Base-by-base conservation (phyloP, 2,888 invertebrate genomes). In the Scaptodrosophila latifasciaeformis region DNA sequence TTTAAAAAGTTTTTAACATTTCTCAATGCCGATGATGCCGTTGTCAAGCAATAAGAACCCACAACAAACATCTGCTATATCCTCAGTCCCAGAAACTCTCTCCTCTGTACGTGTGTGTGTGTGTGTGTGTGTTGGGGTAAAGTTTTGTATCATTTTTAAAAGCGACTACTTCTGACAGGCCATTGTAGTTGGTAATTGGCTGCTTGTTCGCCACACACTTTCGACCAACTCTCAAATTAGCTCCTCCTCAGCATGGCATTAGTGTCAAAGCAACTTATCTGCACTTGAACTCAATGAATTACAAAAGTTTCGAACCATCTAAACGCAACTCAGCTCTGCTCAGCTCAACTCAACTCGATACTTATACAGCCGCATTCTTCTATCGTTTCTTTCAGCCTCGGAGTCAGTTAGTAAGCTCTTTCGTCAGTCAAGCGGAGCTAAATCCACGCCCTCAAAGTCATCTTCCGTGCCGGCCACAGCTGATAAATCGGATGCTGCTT, bases 401-500 rank as follows among this genome's bases (percentile, higher is more conserved):
- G 86, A 85, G 72, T 85, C 85, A 62, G 82, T 86, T 78, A 85
- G 84, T 64, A 86, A 86, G 80, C 83, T 86, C 51, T 86, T 86
- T 79, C 85, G 86, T 60, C 81, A 84, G 58, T 81, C 84, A 57
- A 63, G 78, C 51, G 77, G 70, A 42, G 52, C 68, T 52, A 74
- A 70, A 49, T 68, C 74, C 58, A 69, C 77, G 47, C 63, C 75
- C 39, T 58, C 62, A 18, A 75, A 70, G 66, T 54, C 62, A 43
- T 31, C 64, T 15, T n/a, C 44, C n/a, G 2, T 17, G 47, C 30
- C 52, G 49, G 30, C 47, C 37, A 40, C 66, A 19, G 44, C 66
- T 30, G 70, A 74, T 54, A 82, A 79, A 60, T 65, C 70, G 59
- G 80, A 81, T 58, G 70, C 72, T 55, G 59, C 67, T 47, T 66